Evolutionary conservation across 2,113 vertebrate genomes (phyloP).

Genomic region (Dromiciops gliroides): DNA sequence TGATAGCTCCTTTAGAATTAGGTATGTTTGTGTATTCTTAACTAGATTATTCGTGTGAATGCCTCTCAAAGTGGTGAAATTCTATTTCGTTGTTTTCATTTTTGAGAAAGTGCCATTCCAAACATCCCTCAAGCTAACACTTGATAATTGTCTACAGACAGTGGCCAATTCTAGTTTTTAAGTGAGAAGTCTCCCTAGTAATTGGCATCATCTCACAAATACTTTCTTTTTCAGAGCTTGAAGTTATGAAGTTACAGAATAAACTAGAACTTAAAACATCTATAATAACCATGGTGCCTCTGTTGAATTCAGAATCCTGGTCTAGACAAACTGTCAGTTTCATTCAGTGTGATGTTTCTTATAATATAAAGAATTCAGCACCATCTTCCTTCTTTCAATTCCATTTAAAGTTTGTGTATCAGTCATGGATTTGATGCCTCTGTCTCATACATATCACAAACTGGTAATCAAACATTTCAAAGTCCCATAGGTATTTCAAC

Average conservation of each 20-base stretch:
- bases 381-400: not conserved
- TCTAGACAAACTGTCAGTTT: not conserved
- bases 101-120: not conserved
- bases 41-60: not conserved
- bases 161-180: not conserved
- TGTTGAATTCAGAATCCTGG: not conserved
- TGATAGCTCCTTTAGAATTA: not conserved
- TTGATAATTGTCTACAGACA: slow-evolving; percentile 10
- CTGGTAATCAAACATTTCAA: not conserved
- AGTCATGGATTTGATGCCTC: not conserved
- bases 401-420: not conserved
- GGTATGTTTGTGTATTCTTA: not conserved
- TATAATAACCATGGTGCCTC: not conserved
- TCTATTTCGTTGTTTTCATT: slow-evolving; percentile 14
- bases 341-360: not conserved
- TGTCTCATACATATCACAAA: not conserved
- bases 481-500: not conserved
- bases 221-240: slow-evolving; percentile 19
- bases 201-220: not conserved
- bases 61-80: slow-evolving; percentile 9
- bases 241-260: not conserved
- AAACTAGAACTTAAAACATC: not conserved
- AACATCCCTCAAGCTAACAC: not conserved
- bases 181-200: slow-evolving; percentile 8
- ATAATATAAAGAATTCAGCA: not conserved